Evolutionary conservation across 2,797 vertebrate species (phyloP).

Genomic region (Characodon lateralis): DNA sequence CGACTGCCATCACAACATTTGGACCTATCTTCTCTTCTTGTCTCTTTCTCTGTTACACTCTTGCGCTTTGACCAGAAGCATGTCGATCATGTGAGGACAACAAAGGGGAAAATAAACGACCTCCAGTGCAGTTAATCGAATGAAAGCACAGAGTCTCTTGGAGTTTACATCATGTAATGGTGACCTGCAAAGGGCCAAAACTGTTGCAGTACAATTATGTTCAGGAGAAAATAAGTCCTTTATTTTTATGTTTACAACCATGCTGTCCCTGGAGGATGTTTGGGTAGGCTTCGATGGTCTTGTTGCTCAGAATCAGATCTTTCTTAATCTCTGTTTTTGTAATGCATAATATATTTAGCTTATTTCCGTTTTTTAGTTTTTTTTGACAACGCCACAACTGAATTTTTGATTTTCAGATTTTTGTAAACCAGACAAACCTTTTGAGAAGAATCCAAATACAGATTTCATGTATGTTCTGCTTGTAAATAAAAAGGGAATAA

Average conservation of each 20-base stretch:
- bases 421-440: not conserved
- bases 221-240: not conserved
- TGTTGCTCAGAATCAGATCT: not conserved
- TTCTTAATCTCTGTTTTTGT: not conserved
- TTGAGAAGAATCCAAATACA: not conserved
- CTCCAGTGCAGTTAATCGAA: slow-evolving; percentile 30
- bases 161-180: slow-evolving; percentile 25
- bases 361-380: not conserved
- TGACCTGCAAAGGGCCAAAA: slow-evolving; percentile 35
- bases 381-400: not conserved
- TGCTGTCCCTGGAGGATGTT: slow-evolving; percentile 14
- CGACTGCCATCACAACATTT: slow-evolving; percentile 8
- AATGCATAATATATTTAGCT: slow-evolving; percentile 12
- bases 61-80: slow-evolving; percentile 36
- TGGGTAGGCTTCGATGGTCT: not conserved
- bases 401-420: not conserved
- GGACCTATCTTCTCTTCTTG: slow-evolving; percentile 10
- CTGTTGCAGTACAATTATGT: slow-evolving; percentile 38
- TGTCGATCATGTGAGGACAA: slow-evolving; percentile 28
- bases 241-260: slow-evolving; percentile 23
- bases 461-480: slow-evolving; percentile 13
- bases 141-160: slow-evolving; percentile 17
- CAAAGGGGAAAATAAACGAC: slow-evolving; percentile 19
- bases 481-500: slow-evolving; percentile 25
- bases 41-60: slow-evolving; percentile 9